These are phyloP conservation scores for Elephantulus edwardii DNA, from an alignment of 2,113 vertebrate species.

Conservation along the genomic window DNA sequence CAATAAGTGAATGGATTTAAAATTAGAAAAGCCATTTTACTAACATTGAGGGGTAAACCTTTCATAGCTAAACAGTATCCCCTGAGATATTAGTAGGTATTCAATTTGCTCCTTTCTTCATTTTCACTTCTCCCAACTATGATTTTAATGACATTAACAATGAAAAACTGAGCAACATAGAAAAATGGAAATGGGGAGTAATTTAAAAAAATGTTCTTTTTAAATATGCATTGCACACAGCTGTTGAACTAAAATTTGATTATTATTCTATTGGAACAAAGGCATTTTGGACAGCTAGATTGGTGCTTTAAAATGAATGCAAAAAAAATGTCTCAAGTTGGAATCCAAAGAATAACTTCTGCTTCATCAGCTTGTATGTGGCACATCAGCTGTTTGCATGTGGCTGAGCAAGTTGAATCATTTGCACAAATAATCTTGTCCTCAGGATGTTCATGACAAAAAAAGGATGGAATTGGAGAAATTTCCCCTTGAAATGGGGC, in stretches of 20 bases:
- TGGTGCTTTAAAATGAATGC: conserved; percentile 76
- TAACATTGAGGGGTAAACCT: neutral
- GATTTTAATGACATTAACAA: conserved; percentile 50
- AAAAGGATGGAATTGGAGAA: neutral
- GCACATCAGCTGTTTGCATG: conserved; percentile 41
- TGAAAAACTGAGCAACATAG: conserved; percentile 57
- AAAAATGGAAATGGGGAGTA: conserved; percentile 64
- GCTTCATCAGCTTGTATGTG: conserved; percentile 73
- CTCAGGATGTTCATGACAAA: neutral
- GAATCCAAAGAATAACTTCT: conserved; percentile 78
- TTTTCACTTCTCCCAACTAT: neutral
- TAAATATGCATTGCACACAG: conserved; percentile 82
- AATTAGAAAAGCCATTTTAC: neutral
- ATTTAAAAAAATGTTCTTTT: conserved; percentile 76
- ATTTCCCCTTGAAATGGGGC: neutral
- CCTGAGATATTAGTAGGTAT: neutral
- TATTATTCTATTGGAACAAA: conserved; percentile 84
- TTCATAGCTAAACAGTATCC: neutral
- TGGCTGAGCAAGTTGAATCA: conserved; percentile 60
- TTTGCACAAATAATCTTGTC: conserved; percentile 63
- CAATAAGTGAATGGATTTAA: too few species aligned
- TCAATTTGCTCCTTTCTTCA: neutral
- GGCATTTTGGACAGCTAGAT: conserved; percentile 80
- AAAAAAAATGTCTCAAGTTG: conserved; percentile 77
- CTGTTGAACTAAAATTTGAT: conserved; percentile 83